These are phyloP conservation scores for Ypsolopha sequella DNA, from an alignment of 2,888 invertebrate species.

Conservation along the genomic window DNA sequence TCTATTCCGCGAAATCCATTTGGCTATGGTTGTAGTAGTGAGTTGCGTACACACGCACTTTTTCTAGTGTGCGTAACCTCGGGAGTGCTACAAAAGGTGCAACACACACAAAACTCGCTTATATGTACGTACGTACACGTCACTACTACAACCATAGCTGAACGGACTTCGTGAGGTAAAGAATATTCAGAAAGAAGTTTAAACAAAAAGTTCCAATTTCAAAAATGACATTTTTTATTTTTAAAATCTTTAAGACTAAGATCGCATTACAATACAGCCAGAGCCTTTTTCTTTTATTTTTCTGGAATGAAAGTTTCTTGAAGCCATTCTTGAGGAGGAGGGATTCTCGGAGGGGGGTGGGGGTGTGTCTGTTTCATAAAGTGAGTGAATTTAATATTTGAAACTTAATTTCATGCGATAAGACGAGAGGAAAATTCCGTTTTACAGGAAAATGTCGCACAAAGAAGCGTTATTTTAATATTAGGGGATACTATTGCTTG, in stretches of 20 bases:
- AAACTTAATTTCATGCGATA: slow-evolving; percentile 58
- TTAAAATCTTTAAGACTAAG: not conserved
- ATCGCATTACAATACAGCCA: not conserved
- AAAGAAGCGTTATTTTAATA: not conserved
- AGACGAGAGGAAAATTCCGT: slow-evolving; percentile 21
- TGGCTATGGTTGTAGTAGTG: too few relatives aligned
- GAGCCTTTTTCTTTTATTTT: not conserved
- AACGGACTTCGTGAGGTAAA: too few relatives aligned
- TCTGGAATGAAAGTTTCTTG: not conserved
- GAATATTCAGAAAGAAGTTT: too few relatives aligned
- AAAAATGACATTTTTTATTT: not conserved
- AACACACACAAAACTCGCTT: too few relatives aligned
- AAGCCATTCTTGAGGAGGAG: not conserved
- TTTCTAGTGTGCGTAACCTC: too few relatives aligned
- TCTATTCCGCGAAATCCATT: too few relatives aligned
- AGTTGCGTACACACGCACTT: too few relatives aligned
- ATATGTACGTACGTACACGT: too few relatives aligned
- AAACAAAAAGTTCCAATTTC: too few relatives aligned
- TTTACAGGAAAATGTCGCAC: not conserved
- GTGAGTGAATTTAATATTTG: slow-evolving; percentile 55
- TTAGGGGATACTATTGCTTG: too few relatives aligned
- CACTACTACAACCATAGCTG: too few relatives aligned
- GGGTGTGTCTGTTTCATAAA: slow-evolving; percentile 42
- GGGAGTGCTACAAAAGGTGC: too few relatives aligned
- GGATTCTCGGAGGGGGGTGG: slow-evolving; percentile 10